Conservation (phyloP, 2,888 invertebrate genomes). For the Pycnomerus fuliginosus region DNA sequence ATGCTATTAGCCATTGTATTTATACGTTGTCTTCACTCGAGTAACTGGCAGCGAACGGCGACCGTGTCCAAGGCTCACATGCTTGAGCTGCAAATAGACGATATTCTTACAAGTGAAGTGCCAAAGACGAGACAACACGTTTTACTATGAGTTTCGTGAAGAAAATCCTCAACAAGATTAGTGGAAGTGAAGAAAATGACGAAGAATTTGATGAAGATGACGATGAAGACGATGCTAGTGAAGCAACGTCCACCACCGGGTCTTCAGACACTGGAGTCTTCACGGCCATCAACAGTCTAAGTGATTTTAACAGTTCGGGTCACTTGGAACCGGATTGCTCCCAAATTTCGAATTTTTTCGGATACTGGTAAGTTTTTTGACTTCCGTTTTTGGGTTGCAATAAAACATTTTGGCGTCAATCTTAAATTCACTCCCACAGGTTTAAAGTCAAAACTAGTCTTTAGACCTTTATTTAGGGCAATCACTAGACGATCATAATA, state of each 20-base stretch:
- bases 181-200: conserved; percentile 37
- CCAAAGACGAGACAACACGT: conserved; percentile 27
- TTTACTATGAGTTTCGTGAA: conserved; percentile 49
- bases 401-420: too few relatives aligned
- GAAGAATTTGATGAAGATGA: conserved; percentile 41
- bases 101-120: conserved; percentile 34
- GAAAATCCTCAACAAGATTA: conserved; percentile 47
- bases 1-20: conserved; percentile 26
- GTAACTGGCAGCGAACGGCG: conserved; percentile 26
- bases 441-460: too few relatives aligned
- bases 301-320: conserved; percentile 41
- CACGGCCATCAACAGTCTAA: conserved; percentile 44
- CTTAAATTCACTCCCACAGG: too few relatives aligned
- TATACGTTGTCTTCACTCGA: conserved; percentile 19
- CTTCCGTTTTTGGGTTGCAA: too few relatives aligned
- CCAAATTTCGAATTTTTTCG: conserved; percentile 52
- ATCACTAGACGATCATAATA: too few relatives aligned
- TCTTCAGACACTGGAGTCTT: conserved; percentile 49
- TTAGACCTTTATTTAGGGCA: too few relatives aligned
- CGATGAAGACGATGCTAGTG: conserved; percentile 42
- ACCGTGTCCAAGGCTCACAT: conserved; percentile 40
- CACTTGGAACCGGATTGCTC: conserved; percentile 49
- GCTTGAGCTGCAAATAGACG: conserved; percentile 44
- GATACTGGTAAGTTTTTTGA: conserved; percentile 49
- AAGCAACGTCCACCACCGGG: conserved; percentile 41